Evolutionary conservation across 2,888 invertebrate species (phyloP).

Genomic region (Eupeodes luniger): DNA sequence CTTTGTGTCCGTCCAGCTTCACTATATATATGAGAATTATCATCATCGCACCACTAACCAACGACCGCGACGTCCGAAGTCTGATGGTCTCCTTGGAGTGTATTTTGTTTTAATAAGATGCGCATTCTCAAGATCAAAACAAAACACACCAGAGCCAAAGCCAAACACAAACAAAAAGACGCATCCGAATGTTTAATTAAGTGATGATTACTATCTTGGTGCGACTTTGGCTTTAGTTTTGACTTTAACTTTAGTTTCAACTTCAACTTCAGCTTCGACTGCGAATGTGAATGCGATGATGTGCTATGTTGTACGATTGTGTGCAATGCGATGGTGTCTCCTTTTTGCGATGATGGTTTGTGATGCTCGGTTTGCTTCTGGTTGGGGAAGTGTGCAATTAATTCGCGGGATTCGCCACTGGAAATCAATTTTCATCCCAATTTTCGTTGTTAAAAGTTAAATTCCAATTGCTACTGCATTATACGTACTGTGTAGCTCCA

Average conservation of each 20-base stretch:
- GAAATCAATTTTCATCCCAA: conserved; percentile 75
- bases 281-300: conserved; percentile 66
- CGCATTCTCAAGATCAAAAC: conserved; percentile 61
- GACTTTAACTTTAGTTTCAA: background rate
- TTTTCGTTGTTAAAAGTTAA: conserved; percentile 74
- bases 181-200: conserved; percentile 76
- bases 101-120: conserved; percentile 67
- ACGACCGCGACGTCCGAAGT: background rate
- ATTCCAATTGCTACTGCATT: conserved; percentile 69
- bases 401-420: conserved; percentile 72
- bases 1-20: conserved; percentile 4
- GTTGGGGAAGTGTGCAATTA: conserved; percentile 70
- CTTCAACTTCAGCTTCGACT: conserved; percentile 7
- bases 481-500: background rate
- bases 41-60: conserved; percentile 42
- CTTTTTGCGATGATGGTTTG: background rate
- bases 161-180: conserved; percentile 16
- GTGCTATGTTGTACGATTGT: conserved; percentile 30
- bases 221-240: background rate
- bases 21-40: conserved; percentile 43
- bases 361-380: conserved; percentile 34
- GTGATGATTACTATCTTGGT: conserved; percentile 74
- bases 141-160: background rate
- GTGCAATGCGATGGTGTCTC: background rate
- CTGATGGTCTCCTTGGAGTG: conserved; percentile 35